Conservation (phyloP, 2,888 invertebrate genomes). For the Mimas tiliae region DNA sequence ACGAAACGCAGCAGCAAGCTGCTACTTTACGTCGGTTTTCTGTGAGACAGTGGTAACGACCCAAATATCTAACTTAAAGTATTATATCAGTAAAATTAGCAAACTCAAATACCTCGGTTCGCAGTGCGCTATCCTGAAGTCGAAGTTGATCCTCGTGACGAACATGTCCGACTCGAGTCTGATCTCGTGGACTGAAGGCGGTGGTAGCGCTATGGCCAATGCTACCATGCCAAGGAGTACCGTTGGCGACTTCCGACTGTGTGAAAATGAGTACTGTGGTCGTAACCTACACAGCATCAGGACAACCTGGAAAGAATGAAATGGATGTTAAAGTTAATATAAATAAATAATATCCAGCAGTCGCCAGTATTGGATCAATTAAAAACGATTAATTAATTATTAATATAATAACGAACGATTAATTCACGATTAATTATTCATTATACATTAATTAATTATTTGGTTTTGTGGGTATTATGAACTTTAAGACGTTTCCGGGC, state of each 20-base stretch:
- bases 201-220: conserved; percentile 97
- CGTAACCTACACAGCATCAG: conserved; percentile 95
- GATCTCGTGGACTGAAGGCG: conserved; percentile 98
- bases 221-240: conserved; percentile 97
- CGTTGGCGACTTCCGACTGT: conserved; percentile 94
- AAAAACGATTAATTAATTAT: too few relatives aligned
- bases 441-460: too few relatives aligned
- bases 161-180: conserved; percentile 98
- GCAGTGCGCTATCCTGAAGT: conserved; percentile 98
- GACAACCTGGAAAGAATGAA: conserved; percentile 90
- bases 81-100: conserved; percentile 3
- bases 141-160: conserved; percentile 97
- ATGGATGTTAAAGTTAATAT: neutral
- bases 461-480: too few relatives aligned
- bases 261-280: conserved; percentile 96
- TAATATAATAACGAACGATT: too few relatives aligned
- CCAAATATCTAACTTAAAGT: too few relatives aligned
- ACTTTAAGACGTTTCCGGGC: too few relatives aligned
- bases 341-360: neutral
- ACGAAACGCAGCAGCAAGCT: too few relatives aligned
- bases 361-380: too few relatives aligned
- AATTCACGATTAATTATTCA: too few relatives aligned
- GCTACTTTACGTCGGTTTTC: too few relatives aligned
- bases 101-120: conserved; percentile 92
- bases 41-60: too few relatives aligned